These are phyloP conservation scores for Hybos culiciformis DNA, from an alignment of 2,888 invertebrate genomes.

Conservation along the genomic window DNA sequence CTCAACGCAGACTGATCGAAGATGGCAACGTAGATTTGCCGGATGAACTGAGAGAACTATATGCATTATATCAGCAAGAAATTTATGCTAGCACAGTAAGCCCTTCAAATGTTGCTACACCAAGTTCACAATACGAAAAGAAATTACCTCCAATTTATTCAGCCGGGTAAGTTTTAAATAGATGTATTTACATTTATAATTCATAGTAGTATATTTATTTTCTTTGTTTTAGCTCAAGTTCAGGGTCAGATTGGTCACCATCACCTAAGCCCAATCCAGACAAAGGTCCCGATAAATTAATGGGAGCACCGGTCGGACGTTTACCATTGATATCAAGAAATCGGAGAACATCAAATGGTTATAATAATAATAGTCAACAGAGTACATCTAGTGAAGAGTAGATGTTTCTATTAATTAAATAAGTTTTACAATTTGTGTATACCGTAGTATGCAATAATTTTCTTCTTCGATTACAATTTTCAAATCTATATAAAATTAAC, in stretches of 20 bases:
- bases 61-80: constrained; percentile 73
- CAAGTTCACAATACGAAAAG: constrained; percentile 26
- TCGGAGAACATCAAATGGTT: not conserved
- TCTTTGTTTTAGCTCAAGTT: constrained; percentile 26
- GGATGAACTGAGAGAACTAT: constrained; percentile 63
- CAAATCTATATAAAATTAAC: no score
- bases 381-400: constrained; percentile 13
- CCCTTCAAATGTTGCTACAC: constrained; percentile 32
- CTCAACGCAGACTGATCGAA: constrained; percentile 74
- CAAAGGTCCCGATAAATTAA: constrained; percentile 13
- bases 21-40: constrained; percentile 58
- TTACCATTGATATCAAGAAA: constrained; percentile 11
- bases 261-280: constrained; percentile 20
- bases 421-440: no score
- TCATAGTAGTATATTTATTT: not conserved
- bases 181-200: not conserved
- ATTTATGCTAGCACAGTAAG: constrained; percentile 65
- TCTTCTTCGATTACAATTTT: no score
- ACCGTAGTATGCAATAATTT: no score
- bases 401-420: not conserved
- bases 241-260: constrained; percentile 35
- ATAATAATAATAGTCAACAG: constrained; percentile 36
- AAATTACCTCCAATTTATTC: constrained; percentile 35
- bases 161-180: constrained; percentile 25
- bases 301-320: constrained; percentile 15